Evolutionary conservation across 1,140 invertebrate species (phyloP), one percentile per base, ranked within the genome.

Genomic region (Heliothis subflexa): DNA sequence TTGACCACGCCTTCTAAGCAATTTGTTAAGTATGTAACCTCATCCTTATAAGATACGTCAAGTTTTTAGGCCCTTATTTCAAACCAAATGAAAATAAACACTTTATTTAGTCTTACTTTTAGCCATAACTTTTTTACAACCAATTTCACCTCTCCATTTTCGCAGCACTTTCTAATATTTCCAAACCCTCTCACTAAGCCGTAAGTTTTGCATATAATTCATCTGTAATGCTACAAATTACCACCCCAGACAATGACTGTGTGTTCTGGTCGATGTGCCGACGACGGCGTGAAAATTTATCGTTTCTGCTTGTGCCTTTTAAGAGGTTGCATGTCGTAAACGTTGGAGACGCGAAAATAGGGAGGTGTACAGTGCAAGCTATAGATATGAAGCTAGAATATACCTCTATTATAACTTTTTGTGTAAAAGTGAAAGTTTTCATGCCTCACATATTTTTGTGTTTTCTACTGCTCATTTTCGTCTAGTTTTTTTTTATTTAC

Each of bases 271-370:
- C 28, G 50, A 77, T 68, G 62, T 75, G 76, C 62, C 62, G 62
- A 78, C 28, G 74, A 81, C 74, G 78, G 52, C 76, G 77, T 79
- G 78, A 79, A 83, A 81, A 83, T 83, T 83, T 81, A 83, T 81
- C n/a, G 78, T 81, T 78, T 66, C 61, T 73, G 50, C 77, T 70
- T 66, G 47, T 18, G 55, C 64, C 71, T 78, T 81, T 79, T 83
- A 83, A 85, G 82, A 83, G 81, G 57, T 83, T 76, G 47, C 61
- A 71, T 61, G 78, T 81, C 76, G 80, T 80, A 74, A 84, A 80
- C 12, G 66, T 50, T 47, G 49, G 77, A 74, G 74, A 73, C 71
- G 62, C 73, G 76, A 79, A 75, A 68, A 78, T 52, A 64, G 59
- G 57, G 3, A 0, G 5, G 5, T n/a, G 28, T 64, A 25, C 47